Percentiles rank a stretch among this genome's conserved stretches.
Conservation (phyloP, 2,797 vertebrate genomes). For the Pempheris klunzingeri region DNA sequence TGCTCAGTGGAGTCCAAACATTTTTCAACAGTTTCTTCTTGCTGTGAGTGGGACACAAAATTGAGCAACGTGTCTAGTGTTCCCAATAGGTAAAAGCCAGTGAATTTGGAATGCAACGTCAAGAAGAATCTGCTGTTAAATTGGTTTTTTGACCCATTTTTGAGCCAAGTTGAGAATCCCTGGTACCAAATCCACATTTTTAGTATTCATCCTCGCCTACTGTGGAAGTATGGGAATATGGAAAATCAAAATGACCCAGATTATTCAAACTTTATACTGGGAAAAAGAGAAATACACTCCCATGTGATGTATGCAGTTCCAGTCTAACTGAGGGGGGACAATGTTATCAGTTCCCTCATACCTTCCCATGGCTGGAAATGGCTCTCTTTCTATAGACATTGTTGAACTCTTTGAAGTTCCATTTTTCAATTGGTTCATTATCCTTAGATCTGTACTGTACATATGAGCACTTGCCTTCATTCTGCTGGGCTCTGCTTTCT, state of each 20-base stretch:
- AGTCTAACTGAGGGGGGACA: conserved; percentile 5
- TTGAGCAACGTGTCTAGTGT: background rate
- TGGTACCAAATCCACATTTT: background rate
- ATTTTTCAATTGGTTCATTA: conserved; percentile 46
- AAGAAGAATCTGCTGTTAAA: background rate
- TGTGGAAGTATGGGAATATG: background rate
- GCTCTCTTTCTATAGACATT: conserved; percentile 10
- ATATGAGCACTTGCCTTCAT: conserved; percentile 17
- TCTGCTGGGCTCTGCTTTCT: conserved; percentile 15
- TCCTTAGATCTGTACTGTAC: conserved; percentile 9
- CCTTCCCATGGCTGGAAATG: conserved; percentile 2
- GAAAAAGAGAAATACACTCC: conserved; percentile 3
- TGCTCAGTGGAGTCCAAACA: background rate
- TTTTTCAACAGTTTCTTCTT: background rate
- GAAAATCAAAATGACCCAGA: background rate
- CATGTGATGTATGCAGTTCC: background rate
- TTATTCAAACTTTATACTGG: conserved; percentile 21
- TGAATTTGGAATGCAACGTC: conserved; percentile 1
- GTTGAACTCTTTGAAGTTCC: conserved; percentile 15
- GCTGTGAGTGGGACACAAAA: background rate
- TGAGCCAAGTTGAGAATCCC: background rate
- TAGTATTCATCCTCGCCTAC: background rate
- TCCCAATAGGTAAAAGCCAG: background rate
- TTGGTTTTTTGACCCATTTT: background rate
- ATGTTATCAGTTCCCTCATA: conserved; percentile 3